phyloP scores from a whole-genome alignment of 2,113 vertebrate genomes.

The Paralichthys olivaceus region DNA sequence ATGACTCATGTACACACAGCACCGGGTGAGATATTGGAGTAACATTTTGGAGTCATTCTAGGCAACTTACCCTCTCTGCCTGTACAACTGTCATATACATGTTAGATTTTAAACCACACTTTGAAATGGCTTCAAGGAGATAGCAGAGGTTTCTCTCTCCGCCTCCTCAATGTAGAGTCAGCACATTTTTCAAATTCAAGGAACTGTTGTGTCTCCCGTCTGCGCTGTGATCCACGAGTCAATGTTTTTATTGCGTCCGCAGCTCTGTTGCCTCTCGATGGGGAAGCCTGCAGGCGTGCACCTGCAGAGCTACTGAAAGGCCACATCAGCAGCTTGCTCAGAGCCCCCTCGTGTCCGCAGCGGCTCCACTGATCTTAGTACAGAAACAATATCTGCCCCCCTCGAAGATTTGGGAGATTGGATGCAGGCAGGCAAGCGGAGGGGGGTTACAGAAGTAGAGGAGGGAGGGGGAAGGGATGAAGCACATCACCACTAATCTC shows the following conservation, averaged over 20 bases:
- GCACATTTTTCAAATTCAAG: slow-evolving; percentile 19
- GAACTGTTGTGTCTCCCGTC: slow-evolving; percentile 1
- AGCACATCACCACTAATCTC: slow-evolving; percentile 70
- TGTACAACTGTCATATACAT: not conserved
- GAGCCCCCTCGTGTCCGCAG: slow-evolving; percentile 11
- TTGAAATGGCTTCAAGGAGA: too few relatives aligned
- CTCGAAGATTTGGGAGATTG: slow-evolving; percentile 29
- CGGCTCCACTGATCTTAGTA: slow-evolving; percentile 24
- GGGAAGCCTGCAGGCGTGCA: slow-evolving; percentile 39
- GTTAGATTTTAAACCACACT: not conserved
- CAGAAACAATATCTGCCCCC: slow-evolving; percentile 39
- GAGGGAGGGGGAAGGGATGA: slow-evolving; percentile 43
- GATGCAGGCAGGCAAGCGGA: not conserved
- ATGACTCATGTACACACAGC: slow-evolving; percentile 33
- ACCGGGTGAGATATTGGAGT: not conserved
- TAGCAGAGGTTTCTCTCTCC: not conserved
- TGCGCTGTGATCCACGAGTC: not conserved
- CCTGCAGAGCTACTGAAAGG: slow-evolving; percentile 45
- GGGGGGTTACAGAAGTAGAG: slow-evolving; percentile 40
- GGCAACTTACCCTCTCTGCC: not conserved
- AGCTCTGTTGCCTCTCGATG: slow-evolving; percentile 7
- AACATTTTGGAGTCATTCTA: not conserved
- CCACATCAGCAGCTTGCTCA: slow-evolving; percentile 4
- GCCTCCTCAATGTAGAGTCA: not conserved
- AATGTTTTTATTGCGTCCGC: slow-evolving; percentile 17